These are phyloP conservation scores for Proterorhinus semilunaris DNA, from an alignment of 2,113 vertebrate species.

Conservation along the genomic window DNA sequence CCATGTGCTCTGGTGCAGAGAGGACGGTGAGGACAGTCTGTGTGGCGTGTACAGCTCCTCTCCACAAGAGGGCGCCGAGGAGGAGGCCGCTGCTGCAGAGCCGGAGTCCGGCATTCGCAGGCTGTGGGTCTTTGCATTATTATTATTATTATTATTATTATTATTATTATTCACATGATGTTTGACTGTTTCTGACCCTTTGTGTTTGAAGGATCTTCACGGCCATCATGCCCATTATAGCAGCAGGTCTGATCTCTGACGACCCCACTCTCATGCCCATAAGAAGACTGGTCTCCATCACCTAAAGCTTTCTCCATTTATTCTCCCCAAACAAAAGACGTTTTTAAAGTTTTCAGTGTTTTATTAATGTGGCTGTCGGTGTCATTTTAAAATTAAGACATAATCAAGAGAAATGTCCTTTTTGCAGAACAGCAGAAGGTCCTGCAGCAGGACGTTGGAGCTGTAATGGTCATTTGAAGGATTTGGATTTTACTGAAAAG, in stretches of 20 bases:
- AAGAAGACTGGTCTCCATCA: constrained; percentile 86
- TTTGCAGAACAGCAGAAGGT: no score
- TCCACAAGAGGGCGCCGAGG: constrained; percentile 60
- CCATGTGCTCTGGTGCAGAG: constrained; percentile 68
- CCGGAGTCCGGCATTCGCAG: constrained; percentile 90
- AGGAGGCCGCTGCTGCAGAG: constrained; percentile 76
- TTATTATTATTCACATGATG: neutral
- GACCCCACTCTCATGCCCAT: constrained; percentile 91
- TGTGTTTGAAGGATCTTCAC: constrained; percentile 87
- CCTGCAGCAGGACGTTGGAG: no score
- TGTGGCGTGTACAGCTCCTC: constrained; percentile 53
- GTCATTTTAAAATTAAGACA: no score
- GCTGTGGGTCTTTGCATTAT: constrained; percentile 80
- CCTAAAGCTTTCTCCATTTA: constrained; percentile 65
- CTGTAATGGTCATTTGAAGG: no score
- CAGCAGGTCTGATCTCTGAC: constrained; percentile 88
- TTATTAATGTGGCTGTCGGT: neutral
- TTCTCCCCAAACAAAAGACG: neutral
- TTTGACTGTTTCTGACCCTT: neutral
- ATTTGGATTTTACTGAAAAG: neutral
- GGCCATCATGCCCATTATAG: constrained; percentile 95
- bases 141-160: neutral
- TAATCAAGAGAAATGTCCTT: no score
- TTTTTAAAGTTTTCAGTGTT: constrained; percentile 4
- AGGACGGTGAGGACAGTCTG: constrained; percentile 82